Evolutionary conservation across 2,888 invertebrate species (phyloP), one percentile per base, ranked within the genome.

Genomic region (Agonopterix arenella): DNA sequence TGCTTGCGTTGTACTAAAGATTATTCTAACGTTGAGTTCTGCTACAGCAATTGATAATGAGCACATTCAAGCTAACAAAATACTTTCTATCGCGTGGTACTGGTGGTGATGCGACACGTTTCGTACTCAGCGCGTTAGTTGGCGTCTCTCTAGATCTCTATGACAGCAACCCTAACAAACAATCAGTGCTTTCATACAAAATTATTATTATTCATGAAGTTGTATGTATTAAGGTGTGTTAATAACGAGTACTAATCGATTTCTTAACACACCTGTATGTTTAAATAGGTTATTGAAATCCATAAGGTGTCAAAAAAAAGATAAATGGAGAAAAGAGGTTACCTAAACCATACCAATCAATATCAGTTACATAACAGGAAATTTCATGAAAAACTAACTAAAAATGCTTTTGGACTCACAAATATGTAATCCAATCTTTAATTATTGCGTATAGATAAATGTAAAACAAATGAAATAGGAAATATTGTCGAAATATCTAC

Each of bases 341-440:
- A 53, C 46, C 48, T 50, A 11, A 43, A 13, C 43, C 43, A 13
- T 48, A 44, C 42, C 50, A 51, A 51, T 53, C 53, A 49, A 53
- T 53, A 51, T 45, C 36, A 36, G 51, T 53, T 53, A 53, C 51
- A 51, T 53, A 53, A 53, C 48, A 41, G 37, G 48, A 46, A 50
- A 44, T 11, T 8, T 38, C 36, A 4, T 7, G 8, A 43, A 37
- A 47, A 36, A 36, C 36, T 9, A 7, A 36, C 11, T 28, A 8
- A 28, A 36, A 40, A 40, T 43, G 1, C 5, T 43, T 11, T 40
- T 9, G 5, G 4, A 46, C 36, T 16, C 8, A 9, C 13, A 47
- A 28, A 18, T 43, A 43, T 10, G n/a, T 36, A 36, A 11, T 11
- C 36, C 8, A 38, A 43, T 11, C 18, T 36, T 11, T 1, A 13